These are phyloP conservation scores for Noctilio leporinus DNA, from an alignment of 2,113 vertebrate genomes.

Conservation along the genomic window DNA sequence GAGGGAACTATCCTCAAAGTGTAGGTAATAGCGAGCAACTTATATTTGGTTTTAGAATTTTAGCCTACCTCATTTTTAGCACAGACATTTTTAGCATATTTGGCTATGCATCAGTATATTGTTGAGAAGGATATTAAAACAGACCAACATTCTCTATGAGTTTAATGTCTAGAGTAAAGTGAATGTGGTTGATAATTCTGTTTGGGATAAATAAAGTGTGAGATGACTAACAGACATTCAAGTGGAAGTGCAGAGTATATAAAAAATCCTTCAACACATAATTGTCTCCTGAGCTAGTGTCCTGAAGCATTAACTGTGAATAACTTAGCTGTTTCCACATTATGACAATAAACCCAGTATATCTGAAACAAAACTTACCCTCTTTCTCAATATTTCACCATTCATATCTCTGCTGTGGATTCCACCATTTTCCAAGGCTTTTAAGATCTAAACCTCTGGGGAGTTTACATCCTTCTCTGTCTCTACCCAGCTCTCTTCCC, in stretches of 20 bases:
- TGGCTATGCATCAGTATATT: neutral
- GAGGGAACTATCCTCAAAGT: neutral
- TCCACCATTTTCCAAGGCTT: neutral
- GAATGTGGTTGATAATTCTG: neutral
- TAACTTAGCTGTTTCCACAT: neutral
- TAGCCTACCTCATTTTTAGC: neutral
- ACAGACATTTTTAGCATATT: neutral
- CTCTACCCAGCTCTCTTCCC: neutral
- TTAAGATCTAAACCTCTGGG: neutral
- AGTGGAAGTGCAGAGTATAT: neutral
- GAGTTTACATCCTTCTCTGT: neutral
- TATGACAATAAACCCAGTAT: neutral
- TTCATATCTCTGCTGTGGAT: neutral
- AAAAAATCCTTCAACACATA: neutral
- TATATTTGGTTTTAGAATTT: slow-evolving; percentile 19
- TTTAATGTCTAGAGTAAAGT: neutral
- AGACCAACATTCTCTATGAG: neutral
- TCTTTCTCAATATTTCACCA: neutral
- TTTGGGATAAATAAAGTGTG: neutral
- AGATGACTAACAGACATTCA: neutral
- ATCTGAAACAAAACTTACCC: neutral
- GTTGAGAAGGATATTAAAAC: neutral
- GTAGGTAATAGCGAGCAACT: neutral
- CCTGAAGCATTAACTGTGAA: neutral
- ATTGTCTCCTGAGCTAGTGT: neutral